phyloP scores from a whole-genome alignment of 2,888 invertebrate genomes.

The Hirtodrosophila cameraria region DNA sequence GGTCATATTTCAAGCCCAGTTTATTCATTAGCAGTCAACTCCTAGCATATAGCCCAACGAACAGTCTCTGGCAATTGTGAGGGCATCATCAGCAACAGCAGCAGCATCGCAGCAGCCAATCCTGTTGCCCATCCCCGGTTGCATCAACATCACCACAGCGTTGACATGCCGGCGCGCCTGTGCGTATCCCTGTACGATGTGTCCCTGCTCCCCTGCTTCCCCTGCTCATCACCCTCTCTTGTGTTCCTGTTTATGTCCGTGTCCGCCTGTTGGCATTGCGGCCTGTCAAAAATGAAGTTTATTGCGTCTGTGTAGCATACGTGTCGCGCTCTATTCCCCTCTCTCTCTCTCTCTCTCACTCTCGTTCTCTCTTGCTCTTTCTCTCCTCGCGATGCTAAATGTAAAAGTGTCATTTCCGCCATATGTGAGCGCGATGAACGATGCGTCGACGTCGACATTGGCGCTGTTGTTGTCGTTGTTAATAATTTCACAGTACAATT shows the following conservation, averaged over 20 bases:
- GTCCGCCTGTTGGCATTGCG: constrained; percentile 74
- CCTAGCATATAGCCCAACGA: background rate
- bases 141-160: constrained; percentile 69
- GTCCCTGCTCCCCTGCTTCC: background rate
- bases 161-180: constrained; percentile 58
- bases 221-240: constrained; percentile 16
- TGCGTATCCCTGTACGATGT: constrained; percentile 29
- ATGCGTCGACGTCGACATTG: constrained; percentile 63
- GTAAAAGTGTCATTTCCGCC: constrained; percentile 80
- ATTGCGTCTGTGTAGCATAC: constrained; percentile 80
- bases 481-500: constrained; percentile 73
- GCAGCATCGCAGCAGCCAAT: constrained; percentile 26
- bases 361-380: background rate
- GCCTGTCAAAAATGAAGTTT: constrained; percentile 83
- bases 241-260: constrained; percentile 57
- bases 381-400: constrained; percentile 57
- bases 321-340: constrained; percentile 30
- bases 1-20: constrained; percentile 59
- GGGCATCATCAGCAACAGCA: constrained; percentile 6
- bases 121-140: constrained; percentile 33
- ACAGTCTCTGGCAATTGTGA: background rate
- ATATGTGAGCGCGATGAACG: constrained; percentile 81
- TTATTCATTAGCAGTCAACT: constrained; percentile 61
- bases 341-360: constrained; percentile 1
- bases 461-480: constrained; percentile 62